These are phyloP conservation scores for Pogonognathellus flavescens DNA, from an alignment of 1,140 invertebrate species.

Conservation along the genomic window DNA sequence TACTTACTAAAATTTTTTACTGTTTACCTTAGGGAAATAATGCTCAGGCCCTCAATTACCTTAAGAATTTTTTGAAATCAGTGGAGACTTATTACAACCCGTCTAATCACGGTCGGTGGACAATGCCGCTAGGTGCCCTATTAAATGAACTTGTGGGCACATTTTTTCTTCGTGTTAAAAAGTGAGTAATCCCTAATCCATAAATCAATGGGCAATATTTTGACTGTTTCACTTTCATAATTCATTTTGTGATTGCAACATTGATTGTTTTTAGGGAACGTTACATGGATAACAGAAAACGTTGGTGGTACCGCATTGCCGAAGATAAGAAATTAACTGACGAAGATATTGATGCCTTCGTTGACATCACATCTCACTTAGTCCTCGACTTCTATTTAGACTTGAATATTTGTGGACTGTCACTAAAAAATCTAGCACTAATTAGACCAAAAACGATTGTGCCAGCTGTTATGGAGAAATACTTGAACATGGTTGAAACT, in stretches of 20 bases:
- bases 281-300: constrained; percentile 71
- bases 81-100: constrained; percentile 91
- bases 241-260: constrained; percentile 48
- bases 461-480: constrained; percentile 83
- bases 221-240: too few relatives aligned
- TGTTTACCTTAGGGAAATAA: constrained; percentile 72
- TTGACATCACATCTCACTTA: constrained; percentile 74
- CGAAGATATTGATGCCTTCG: constrained; percentile 86
- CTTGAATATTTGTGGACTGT: constrained; percentile 76
- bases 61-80: constrained; percentile 85
- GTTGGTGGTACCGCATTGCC: constrained; percentile 80
- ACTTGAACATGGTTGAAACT: constrained; percentile 84
- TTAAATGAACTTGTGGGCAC: constrained; percentile 75
- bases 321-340: constrained; percentile 82
- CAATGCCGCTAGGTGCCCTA: constrained; percentile 76
- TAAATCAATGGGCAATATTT: not conserved
- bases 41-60: constrained; percentile 78
- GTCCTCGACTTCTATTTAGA: constrained; percentile 85
- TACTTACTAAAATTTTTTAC: constrained; percentile 41
- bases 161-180: constrained; percentile 76
- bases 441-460: constrained; percentile 87
- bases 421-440: constrained; percentile 82
- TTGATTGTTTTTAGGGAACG: constrained; percentile 74
- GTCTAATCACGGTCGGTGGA: constrained; percentile 87
- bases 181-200: constrained; percentile 69